Base-by-base conservation (phyloP, 2,797 vertebrate genomes). In the Aulostomus chinensis region DNA sequence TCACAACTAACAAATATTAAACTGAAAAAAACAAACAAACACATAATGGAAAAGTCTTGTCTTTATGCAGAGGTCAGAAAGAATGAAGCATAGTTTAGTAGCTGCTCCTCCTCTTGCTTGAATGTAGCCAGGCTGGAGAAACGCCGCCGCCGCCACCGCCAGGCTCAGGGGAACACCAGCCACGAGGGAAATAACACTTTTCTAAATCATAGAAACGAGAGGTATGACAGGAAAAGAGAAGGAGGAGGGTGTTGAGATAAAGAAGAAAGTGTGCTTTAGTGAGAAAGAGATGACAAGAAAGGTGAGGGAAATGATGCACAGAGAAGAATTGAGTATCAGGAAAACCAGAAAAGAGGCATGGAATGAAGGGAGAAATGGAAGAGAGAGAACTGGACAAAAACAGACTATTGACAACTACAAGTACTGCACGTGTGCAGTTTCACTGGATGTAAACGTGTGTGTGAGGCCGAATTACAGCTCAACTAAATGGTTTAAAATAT, bases 131-230 rank as follows among this genome's bases (percentile, higher is more conserved):
- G n/a, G n/a, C n/a, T n/a, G n/a, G n/a, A n/a, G n/a, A n/a, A n/a
- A n/a, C n/a, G n/a, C n/a, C n/a, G n/a, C n/a, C 21, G 37, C 40
- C n/a, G 21, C 39, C n/a, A 8, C 33, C 25, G 4, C 11, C 1
- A 39, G 56, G 61, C 55, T 73, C 61, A 45, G 63, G 69, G 62
- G 68, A 73, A 28, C 10, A 3, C 30, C 26, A 10, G 15, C 67
- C 73, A 4, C 56, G 0, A 13, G 73, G 68, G 58, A 71, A 78
- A 80, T 69, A 72, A 76, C 41, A 30, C 48, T 36, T 8, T 22
- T 54, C 56, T 64, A 49, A 60, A 68, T 68, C 48, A 63, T 3
- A 25, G 57, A 37, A 31, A 51, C 51, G 12, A 54, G 46, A 26
- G 38, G 36, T n/a, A n/a, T n/a, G n/a, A n/a, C n/a, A n/a, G 40